Evolutionary conservation across 1,140 invertebrate species (phyloP).

Genomic region (Camponotus vicinus): DNA sequence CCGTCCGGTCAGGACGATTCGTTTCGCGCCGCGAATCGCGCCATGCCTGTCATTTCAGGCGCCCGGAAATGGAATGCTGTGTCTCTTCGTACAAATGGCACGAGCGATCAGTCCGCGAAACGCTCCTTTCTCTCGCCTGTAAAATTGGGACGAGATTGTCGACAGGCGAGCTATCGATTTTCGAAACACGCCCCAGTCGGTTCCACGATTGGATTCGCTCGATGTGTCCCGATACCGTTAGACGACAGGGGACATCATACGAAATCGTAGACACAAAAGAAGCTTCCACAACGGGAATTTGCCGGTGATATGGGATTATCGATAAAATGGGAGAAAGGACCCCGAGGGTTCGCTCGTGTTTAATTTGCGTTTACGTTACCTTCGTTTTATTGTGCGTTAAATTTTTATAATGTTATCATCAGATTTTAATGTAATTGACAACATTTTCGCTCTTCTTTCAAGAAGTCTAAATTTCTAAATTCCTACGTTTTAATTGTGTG

Average conservation of each 20-base stretch:
- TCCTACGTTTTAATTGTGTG: too few relatives aligned
- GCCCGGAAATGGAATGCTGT: neutral
- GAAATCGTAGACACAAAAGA: conserved; percentile 52
- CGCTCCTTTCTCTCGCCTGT: neutral
- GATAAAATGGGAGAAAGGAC: conserved; percentile 30
- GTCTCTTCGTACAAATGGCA: conserved; percentile 15
- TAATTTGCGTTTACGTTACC: conserved; percentile 57
- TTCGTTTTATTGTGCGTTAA: neutral
- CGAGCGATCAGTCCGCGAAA: conserved; percentile 4
- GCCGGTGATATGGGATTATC: conserved; percentile 33
- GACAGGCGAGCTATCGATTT: neutral
- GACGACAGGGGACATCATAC: neutral
- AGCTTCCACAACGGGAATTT: conserved; percentile 66
- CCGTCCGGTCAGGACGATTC: conserved; percentile 36
- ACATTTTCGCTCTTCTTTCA: too few relatives aligned
- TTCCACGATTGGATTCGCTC: conserved; percentile 55
- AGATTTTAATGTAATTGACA: too few relatives aligned
- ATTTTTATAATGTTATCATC: neutral
- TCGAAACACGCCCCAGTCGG: neutral
- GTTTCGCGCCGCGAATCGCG: conserved; percentile 34
- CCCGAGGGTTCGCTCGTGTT: conserved; percentile 34
- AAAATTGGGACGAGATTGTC: conserved; percentile 23
- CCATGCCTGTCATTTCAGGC: conserved; percentile 22
- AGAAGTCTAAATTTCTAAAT: too few relatives aligned
- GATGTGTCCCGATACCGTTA: conserved; percentile 58